Evolutionary conservation across 2,888 invertebrate genomes (phyloP), one percentile per base, ranked within the genome.

Genomic region (Bruchidius siliquastri): DNA sequence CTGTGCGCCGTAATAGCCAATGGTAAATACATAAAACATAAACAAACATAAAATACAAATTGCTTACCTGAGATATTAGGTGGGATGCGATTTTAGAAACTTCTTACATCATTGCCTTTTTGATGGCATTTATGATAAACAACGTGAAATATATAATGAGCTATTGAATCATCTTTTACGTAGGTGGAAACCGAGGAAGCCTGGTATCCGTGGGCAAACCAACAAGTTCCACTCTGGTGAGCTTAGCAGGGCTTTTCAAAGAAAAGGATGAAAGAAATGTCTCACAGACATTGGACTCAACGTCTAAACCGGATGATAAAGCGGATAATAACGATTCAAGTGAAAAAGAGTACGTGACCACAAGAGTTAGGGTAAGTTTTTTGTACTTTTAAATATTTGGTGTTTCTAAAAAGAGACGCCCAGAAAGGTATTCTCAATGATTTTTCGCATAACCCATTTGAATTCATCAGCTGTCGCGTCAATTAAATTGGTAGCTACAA

Each of bases 201-300:
- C 86, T 96, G 72, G 93, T 93, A 0, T 94, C 94, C 0, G 93
- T 94, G 67, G 95, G 95, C 73, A 97, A 97, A 84, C 97, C 97
- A 0, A 93, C 95, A 0, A 94, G 94, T 69, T 94, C 95, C 0
- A 95, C 95, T 0, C 87, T 97, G 20, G 94, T 94, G 0, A 94
- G 94, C 72, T 88, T 97, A 71, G 94, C 94, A 0, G 96, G 96
- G n/a, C 88, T 96, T 26, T 89, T 94, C 26, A 91, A 90, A 75
- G 87, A 87, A 74, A 81, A 84, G 69, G 87, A 86, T 76, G 87
- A 86, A 74, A 80, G 85, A 22, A 80, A 82, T n/a, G 81, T 84
- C 10, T 84, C 85, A 21, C 85, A 85, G 78, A 79, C 80, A 13
- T 84, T 85, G 0, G 85, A 85, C 76, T 82, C 81, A 22, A 81